phyloP scores from a whole-genome alignment of 2,797 vertebrate species.

The Catostomus latipinnis region DNA sequence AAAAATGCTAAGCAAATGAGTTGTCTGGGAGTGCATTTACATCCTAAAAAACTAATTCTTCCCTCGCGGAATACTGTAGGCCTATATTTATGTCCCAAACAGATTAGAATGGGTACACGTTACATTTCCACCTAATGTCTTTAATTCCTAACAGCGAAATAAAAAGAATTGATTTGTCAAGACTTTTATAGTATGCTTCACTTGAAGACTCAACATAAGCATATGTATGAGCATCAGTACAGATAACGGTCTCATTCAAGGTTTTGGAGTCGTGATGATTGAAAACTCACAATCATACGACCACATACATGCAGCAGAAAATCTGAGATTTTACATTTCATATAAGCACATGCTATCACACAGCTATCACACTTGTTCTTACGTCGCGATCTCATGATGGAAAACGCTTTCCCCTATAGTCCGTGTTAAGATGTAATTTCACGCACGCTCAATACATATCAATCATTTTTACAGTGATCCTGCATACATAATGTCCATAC shows the following conservation, averaged over 20 bases:
- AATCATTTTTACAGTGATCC: background rate
- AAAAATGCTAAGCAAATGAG: background rate
- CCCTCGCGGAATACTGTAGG: background rate
- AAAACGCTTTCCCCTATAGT: background rate
- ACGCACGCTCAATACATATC: background rate
- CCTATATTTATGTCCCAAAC: background rate
- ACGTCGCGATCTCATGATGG: conserved; percentile 6
- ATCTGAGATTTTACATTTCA: background rate
- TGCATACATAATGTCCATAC: conserved; percentile 10
- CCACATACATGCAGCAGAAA: background rate
- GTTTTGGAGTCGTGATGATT: background rate
- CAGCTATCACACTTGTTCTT: background rate
- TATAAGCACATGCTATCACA: conserved; percentile 28
- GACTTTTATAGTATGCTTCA: background rate
- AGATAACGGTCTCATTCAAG: background rate
- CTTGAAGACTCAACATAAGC: conserved; percentile 1
- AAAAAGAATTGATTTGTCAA: conserved; percentile 25
- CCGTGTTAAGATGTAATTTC: background rate
- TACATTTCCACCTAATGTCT: background rate
- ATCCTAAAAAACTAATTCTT: background rate
- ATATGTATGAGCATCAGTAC: background rate
- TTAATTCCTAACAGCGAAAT: background rate
- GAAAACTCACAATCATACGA: background rate
- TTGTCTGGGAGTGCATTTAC: background rate
- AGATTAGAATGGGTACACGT: background rate